A percentile compares a stretch with the other conserved stretches of the same genome.
These are phyloP conservation scores for Drosophila nasuta DNA, from an alignment of 1,140 invertebrate species.

Conservation along the genomic window DNA sequence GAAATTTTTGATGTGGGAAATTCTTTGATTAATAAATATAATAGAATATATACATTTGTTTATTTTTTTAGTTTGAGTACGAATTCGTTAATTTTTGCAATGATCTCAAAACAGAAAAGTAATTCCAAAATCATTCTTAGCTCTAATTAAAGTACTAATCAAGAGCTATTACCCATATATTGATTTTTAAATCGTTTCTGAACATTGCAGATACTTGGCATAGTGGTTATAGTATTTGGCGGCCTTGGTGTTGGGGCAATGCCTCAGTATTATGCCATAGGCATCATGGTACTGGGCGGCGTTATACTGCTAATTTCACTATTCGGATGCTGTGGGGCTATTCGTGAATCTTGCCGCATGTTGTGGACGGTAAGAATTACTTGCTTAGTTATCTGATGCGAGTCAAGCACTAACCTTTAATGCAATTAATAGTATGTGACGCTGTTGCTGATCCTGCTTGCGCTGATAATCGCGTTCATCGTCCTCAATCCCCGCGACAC, in stretches of 20 bases:
- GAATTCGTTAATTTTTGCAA: background rate
- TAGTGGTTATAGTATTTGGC: constrained; percentile 70
- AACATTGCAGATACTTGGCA: constrained; percentile 65
- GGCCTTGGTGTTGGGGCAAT: constrained; percentile 85
- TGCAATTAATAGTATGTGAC: constrained; percentile 60
- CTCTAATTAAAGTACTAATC: too few species aligned
- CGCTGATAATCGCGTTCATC: constrained; percentile 60
- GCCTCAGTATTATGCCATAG: constrained; percentile 85
- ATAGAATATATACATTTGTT: background rate
- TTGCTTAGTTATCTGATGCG: background rate
- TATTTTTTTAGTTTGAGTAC: too few species aligned
- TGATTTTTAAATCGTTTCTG: background rate
- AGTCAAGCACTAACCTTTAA: constrained; percentile 4
- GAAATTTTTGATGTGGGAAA: too few species aligned
- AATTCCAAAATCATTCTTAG: too few species aligned
- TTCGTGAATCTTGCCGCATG: constrained; percentile 93
- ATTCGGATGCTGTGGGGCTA: constrained; percentile 93
- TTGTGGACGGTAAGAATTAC: constrained; percentile 88
- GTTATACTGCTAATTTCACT: constrained; percentile 91
- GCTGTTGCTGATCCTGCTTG: constrained; percentile 61
- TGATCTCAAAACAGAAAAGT: too few species aligned
- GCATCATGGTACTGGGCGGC: constrained; percentile 89
- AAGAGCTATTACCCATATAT: too few species aligned
- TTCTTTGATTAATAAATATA: too few species aligned
- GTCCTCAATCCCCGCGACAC: constrained; percentile 57